Conservation (phyloP, 2,797 vertebrate species). For the Mus minutoides region DNA sequence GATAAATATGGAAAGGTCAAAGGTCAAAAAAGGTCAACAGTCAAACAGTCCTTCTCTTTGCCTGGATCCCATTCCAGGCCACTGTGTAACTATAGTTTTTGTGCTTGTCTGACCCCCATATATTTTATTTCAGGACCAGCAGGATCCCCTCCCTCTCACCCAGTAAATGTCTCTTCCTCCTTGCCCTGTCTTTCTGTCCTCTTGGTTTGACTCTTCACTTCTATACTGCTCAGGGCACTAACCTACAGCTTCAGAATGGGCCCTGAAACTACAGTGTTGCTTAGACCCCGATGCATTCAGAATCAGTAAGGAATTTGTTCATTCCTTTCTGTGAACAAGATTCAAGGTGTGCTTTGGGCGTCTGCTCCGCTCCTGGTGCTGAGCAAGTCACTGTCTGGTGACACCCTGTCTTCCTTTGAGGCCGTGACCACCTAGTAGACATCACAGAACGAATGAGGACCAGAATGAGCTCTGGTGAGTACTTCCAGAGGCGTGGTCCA, state of each 20-base stretch:
- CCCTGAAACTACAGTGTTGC: not conserved
- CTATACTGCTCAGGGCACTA: not conserved
- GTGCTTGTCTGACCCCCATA: rapidly evolving
- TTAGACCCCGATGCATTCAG: not conserved
- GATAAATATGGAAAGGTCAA: slow-evolving; percentile 1
- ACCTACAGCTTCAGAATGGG: not conserved
- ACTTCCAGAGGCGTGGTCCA: not conserved
- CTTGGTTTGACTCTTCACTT: not conserved
- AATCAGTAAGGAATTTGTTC: not conserved
- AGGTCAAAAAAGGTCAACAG: slow-evolving; percentile 44
- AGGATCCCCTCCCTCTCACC: not conserved
- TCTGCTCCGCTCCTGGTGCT: not conserved
- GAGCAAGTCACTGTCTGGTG: not conserved
- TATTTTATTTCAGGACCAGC: not conserved
- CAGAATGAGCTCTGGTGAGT: not conserved
- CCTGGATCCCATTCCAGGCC: not conserved
- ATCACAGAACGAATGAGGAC: not conserved
- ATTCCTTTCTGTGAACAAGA: not conserved
- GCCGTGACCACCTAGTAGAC: not conserved
- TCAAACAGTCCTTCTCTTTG: not conserved
- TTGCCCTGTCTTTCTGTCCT: not conserved
- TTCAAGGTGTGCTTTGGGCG: not conserved
- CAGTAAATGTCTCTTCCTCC: not conserved
- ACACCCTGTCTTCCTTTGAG: not conserved
- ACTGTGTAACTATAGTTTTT: not conserved